Conservation (phyloP, 2,888 invertebrate genomes). For the Melolontha melolontha region DNA sequence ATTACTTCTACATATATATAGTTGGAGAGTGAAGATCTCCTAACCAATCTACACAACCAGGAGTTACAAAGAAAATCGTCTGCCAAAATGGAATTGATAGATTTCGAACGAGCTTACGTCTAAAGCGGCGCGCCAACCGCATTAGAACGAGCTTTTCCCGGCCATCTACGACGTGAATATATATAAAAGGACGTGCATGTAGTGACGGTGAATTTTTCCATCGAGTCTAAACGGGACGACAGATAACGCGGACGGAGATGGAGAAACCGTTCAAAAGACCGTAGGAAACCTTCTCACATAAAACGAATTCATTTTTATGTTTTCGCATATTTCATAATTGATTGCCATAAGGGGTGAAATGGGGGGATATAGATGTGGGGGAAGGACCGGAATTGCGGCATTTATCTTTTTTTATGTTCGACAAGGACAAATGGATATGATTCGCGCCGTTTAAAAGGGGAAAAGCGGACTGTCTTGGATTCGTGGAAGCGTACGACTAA, state of each 20-base stretch:
- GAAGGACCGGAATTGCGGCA: slow-evolving; percentile 54
- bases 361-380: slow-evolving; percentile 27
- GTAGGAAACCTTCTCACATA: slow-evolving; percentile 54
- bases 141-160: slow-evolving; percentile 8
- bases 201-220: neutral
- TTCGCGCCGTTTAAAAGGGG: slow-evolving; percentile 53
- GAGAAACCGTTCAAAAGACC: slow-evolving; percentile 52
- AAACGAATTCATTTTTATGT: slow-evolving; percentile 56
- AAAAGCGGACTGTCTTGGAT: slow-evolving; percentile 41
- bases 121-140: slow-evolving; percentile 13
- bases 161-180: neutral
- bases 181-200: slow-evolving; percentile 4
- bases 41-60: slow-evolving; percentile 55
- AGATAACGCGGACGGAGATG: slow-evolving; percentile 36
- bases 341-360: slow-evolving; percentile 52
- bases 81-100: slow-evolving; percentile 59
- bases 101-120: slow-evolving; percentile 53
- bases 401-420: slow-evolving; percentile 57
- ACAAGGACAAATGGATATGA: slow-evolving; percentile 54
- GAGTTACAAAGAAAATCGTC: slow-evolving; percentile 54
- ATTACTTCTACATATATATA: slow-evolving; percentile 56
- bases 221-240: neutral
- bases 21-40: slow-evolving; percentile 50
- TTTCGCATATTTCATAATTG: slow-evolving; percentile 61
- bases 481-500: slow-evolving; percentile 36